These are phyloP conservation scores for Phengaris alcon DNA, from an alignment of 2,888 invertebrate species.

Conservation along the genomic window DNA sequence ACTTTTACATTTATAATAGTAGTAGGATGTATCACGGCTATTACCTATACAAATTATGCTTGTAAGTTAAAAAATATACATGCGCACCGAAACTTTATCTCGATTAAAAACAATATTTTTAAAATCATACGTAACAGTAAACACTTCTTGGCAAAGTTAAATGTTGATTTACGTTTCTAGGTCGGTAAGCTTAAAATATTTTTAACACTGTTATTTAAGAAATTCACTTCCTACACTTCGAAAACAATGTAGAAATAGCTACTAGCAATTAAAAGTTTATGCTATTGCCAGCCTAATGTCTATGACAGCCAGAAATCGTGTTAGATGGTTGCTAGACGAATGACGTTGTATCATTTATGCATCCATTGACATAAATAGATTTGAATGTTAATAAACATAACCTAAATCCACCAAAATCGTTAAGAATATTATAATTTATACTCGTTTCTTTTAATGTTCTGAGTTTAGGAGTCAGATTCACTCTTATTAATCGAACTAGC, in stretches of 20 bases:
- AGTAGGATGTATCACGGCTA: too few relatives aligned
- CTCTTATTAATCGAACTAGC: slow-evolving; percentile 61
- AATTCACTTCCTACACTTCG: slow-evolving; percentile 16
- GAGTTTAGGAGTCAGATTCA: slow-evolving; percentile 53
- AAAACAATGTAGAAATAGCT: slow-evolving; percentile 4
- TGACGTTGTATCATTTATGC: not conserved
- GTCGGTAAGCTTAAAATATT: slow-evolving; percentile 13
- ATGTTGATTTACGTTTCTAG: slow-evolving; percentile 14
- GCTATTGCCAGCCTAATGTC: not conserved
- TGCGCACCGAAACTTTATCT: not conserved
- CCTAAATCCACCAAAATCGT: not conserved
- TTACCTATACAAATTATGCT: not conserved
- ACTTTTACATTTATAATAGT: too few relatives aligned
- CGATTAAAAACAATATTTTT: slow-evolving; percentile 5
- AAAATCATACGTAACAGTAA: slow-evolving; percentile 3
- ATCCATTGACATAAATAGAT: not conserved
- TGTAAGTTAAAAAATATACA: not conserved
- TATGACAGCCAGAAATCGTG: not conserved
- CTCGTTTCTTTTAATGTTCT: not conserved
- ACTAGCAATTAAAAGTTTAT: not conserved
- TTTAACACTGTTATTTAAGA: not conserved
- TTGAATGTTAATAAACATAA: not conserved
- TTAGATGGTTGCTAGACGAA: not conserved
- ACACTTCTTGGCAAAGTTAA: slow-evolving; percentile 20
- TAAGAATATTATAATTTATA: not conserved